These are phyloP conservation scores for Gymnoscopelus microlampas DNA, from an alignment of 2,797 vertebrate species.

Conservation along the genomic window DNA sequence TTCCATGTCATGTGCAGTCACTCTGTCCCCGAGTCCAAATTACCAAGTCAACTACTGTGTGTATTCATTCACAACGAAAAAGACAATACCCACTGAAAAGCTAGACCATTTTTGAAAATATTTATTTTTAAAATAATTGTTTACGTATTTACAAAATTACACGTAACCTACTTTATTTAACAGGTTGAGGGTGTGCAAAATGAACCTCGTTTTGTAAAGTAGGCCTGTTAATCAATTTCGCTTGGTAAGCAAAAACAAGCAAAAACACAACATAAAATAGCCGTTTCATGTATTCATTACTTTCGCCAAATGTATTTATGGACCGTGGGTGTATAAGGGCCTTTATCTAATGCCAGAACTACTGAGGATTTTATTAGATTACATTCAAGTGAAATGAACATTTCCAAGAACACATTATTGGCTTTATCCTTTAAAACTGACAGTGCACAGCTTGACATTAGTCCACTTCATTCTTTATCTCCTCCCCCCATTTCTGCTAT, in stretches of 20 bases:
- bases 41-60: neutral
- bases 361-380: neutral
- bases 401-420: conserved; percentile 4
- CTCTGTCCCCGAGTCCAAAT: neutral
- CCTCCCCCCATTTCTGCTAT: conserved; percentile 1
- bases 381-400: neutral
- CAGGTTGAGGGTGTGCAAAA: conserved; percentile 52
- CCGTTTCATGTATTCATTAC: neutral
- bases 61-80: too few species aligned
- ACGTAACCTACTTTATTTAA: conserved; percentile 14
- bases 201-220: conserved; percentile 11
- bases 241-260: neutral
- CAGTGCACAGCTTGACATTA: conserved; percentile 6
- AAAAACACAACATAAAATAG: neutral
- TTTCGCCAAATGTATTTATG: neutral
- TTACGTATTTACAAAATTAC: conserved; percentile 67
- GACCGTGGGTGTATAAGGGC: neutral
- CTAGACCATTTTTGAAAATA: conserved; percentile 40
- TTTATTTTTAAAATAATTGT: conserved; percentile 78
- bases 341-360: conserved; percentile 6
- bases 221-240: neutral
- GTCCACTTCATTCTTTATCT: neutral
- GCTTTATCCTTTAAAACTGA: conserved; percentile 18
- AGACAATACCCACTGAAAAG: neutral
- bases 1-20: neutral